phyloP scores from a whole-genome alignment of 2,888 invertebrate genomes.

The Tetragonisca angustula region DNA sequence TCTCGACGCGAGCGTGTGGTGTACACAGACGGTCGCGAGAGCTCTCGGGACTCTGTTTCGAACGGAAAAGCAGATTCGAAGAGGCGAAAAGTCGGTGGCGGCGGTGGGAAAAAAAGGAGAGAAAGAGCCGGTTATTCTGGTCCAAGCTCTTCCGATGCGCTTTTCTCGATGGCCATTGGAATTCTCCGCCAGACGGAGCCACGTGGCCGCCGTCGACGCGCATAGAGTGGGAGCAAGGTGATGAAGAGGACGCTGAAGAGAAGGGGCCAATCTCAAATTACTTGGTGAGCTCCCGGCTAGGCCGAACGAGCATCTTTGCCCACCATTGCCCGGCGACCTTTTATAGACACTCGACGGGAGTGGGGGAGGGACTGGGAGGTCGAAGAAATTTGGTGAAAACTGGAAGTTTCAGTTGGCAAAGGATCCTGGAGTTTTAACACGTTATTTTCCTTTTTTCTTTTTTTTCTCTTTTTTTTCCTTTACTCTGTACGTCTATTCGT shows the following conservation, averaged over 20 bases:
- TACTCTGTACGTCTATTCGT: neutral
- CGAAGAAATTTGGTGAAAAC: slow-evolving; percentile 77
- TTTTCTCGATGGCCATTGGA: slow-evolving; percentile 70
- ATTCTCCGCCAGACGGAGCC: slow-evolving; percentile 80
- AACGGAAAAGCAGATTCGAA: slow-evolving; percentile 1
- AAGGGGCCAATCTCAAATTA: slow-evolving; percentile 84
- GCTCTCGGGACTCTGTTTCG: slow-evolving; percentile 10
- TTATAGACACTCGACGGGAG: slow-evolving; percentile 82
- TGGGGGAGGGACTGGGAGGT: slow-evolving; percentile 77
- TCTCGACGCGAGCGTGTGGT: slow-evolving; percentile 18
- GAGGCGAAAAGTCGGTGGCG: slow-evolving; percentile 14
- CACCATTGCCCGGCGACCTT: slow-evolving; percentile 82
- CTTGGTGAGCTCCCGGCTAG: slow-evolving; percentile 79
- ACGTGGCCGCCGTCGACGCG: slow-evolving; percentile 48
- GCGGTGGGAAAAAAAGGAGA: slow-evolving; percentile 43
- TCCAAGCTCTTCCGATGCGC: slow-evolving; percentile 56
- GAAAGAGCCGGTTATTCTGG: slow-evolving; percentile 74
- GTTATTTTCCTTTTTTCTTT: too few species aligned
- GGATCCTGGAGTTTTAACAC: neutral
- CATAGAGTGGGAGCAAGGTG: slow-evolving; percentile 57
- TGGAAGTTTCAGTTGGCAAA: slow-evolving; percentile 63
- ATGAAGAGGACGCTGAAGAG: slow-evolving; percentile 72
- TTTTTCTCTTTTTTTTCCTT: neutral
- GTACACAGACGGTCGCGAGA: neutral
- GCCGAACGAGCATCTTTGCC: slow-evolving; percentile 77